Evolutionary conservation across 2,888 invertebrate genomes (phyloP).

Genomic region (Ormia ochracea): DNA sequence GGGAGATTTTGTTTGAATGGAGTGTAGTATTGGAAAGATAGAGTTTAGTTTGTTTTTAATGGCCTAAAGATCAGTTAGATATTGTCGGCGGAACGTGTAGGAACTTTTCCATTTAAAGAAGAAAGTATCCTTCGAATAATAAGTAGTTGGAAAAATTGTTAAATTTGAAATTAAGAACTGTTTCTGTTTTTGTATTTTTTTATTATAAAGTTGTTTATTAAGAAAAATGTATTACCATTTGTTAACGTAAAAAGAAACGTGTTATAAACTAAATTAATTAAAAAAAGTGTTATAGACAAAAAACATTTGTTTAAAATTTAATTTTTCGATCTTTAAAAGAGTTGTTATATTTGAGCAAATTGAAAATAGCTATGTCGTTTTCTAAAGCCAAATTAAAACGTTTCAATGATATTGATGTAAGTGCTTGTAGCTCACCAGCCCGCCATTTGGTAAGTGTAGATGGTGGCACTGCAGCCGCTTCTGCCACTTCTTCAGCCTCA

Average conservation of each 20-base stretch:
- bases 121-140: constrained; percentile 56
- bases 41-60: constrained; percentile 54
- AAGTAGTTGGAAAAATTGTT: constrained; percentile 51
- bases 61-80: constrained; percentile 68
- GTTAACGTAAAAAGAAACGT: neutral
- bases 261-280: constrained; percentile 13
- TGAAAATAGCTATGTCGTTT: constrained; percentile 73
- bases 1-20: constrained; percentile 28
- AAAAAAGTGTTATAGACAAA: neutral
- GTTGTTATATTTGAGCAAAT: too few relatives aligned
- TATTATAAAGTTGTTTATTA: constrained; percentile 63
- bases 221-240: neutral
- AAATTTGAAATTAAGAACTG: constrained; percentile 49
- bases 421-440: constrained; percentile 66
- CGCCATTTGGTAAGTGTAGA: constrained; percentile 35
- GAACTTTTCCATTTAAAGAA: constrained; percentile 65
- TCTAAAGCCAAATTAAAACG: constrained; percentile 77
- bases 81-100: constrained; percentile 71
- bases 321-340: too few relatives aligned
- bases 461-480: constrained; percentile 60
- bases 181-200: constrained; percentile 59
- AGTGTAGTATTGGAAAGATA: constrained; percentile 14
- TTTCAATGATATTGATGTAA: constrained; percentile 75
- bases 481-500: constrained; percentile 60
- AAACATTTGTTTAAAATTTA: too few relatives aligned